A percentile compares a stretch with the other conserved stretches of the same genome.
Conservation (phyloP, 2,888 invertebrate genomes). For the Acrobasis repandana region DNA sequence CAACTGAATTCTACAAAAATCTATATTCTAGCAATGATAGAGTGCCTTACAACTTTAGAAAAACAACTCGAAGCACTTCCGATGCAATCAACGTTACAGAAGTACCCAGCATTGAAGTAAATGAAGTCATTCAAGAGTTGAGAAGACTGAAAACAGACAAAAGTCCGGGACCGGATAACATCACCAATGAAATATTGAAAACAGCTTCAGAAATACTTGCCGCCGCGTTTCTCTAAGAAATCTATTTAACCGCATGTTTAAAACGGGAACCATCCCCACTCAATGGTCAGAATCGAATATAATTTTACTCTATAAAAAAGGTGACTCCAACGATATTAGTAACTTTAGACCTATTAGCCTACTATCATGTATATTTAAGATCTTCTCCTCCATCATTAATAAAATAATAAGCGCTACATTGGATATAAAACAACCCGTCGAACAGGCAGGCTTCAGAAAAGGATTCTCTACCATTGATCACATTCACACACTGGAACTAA, state of each 20-base stretch:
- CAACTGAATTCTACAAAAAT: slow-evolving; percentile 6
- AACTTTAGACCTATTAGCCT: too few species aligned
- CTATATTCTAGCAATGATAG: too few species aligned
- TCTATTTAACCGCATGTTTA: slow-evolving; percentile 19
- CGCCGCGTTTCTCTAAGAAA: slow-evolving; percentile 19
- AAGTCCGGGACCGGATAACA: slow-evolving; percentile 18
- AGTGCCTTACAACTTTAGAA: background rate
- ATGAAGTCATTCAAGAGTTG: too few species aligned
- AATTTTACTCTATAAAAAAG: background rate
- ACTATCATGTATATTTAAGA: slow-evolving; percentile 24
- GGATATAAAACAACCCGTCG: slow-evolving; percentile 24
- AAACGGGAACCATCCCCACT: slow-evolving; percentile 15
- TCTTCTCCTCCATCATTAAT: slow-evolving; percentile 27
- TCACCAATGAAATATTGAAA: slow-evolving; percentile 22
- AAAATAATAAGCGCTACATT: slow-evolving; percentile 25
- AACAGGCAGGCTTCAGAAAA: slow-evolving; percentile 24
- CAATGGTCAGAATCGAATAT: slow-evolving; percentile 23
- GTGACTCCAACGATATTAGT: slow-evolving; percentile 23
- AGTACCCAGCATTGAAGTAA: too few species aligned
- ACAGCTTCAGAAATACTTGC: slow-evolving; percentile 11
- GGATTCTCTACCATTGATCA: too few species aligned
- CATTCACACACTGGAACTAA: too few species aligned
- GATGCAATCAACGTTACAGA: background rate
- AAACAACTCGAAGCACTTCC: background rate
- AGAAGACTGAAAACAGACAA: too few species aligned